These are phyloP conservation scores for Aurelia aurita complex sp. Pacific DNA, from an alignment of 30 jellyfish, hydroid and myxozoan species.

Conservation along the genomic window DNA sequence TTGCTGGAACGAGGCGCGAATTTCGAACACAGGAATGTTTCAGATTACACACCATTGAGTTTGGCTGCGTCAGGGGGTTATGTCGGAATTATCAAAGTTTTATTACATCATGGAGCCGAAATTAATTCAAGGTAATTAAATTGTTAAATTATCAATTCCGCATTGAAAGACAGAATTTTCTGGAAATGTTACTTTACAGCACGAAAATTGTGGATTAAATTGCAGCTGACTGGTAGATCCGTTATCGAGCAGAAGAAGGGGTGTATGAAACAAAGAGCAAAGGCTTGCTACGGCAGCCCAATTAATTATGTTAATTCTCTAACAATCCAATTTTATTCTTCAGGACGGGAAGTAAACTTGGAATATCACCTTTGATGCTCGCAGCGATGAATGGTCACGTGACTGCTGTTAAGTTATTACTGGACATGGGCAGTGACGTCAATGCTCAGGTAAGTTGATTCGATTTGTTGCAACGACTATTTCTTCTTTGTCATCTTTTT, in stretches of 20 bases:
- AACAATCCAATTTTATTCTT: no score
- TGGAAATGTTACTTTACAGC: not conserved
- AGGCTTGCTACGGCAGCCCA: no score
- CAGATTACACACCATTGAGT: slow-evolving; percentile 98
- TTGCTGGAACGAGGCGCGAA: slow-evolving; percentile 80
- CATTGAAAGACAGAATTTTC: not conserved
- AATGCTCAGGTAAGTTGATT: slow-evolving; percentile 86
- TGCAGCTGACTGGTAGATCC: no score
- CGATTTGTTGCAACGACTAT: not conserved
- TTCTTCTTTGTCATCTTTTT: no score
- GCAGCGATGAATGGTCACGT: slow-evolving; percentile 99
- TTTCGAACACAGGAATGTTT: slow-evolving; percentile 95
- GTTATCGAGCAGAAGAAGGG: no score
- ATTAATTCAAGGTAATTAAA: slow-evolving; percentile 86
- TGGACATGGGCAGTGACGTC: slow-evolving; percentile 97
- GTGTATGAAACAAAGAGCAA: no score
- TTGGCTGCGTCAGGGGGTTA: slow-evolving; percentile 99
- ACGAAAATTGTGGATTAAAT: no score
- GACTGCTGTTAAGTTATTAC: slow-evolving; percentile 92
- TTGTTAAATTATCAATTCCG: not conserved
- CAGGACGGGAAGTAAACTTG: slow-evolving; percentile 99
- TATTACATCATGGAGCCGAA: slow-evolving; percentile 97
- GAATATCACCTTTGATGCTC: slow-evolving; percentile 98
- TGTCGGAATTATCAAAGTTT: slow-evolving; percentile 92
- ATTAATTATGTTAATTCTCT: no score